Percentiles rank a stretch among this genome's conserved stretches.
Evolutionary conservation across 53 echinoderm and acorn worm genomes (phyloP).

Genomic region (Crossaster papposus): DNA sequence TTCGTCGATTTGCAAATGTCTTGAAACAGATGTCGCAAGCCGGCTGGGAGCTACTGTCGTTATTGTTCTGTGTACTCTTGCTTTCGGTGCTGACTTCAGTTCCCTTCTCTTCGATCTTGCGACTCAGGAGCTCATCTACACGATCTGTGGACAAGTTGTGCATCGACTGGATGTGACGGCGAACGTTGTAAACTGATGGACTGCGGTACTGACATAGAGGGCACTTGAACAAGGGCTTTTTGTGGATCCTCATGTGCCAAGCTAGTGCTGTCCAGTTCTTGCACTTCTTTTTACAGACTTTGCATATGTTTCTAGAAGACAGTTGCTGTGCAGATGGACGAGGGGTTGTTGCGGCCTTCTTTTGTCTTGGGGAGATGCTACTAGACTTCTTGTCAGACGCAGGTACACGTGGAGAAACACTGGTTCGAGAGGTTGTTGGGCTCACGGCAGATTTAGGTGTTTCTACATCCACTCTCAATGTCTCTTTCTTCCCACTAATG

Average conservation of each 20-base stretch:
- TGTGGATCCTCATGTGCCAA: conserved; percentile 97
- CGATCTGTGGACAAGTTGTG: conserved; percentile 77
- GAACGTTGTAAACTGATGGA: conserved; percentile 77
- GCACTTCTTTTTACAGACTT: conserved; percentile 89
- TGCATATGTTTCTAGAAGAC: conserved; percentile 72
- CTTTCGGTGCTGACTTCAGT: conserved; percentile 35
- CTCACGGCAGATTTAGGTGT: conserved; percentile 44
- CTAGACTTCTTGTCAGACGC: conserved; percentile 47
- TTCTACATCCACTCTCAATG: conserved; percentile 46
- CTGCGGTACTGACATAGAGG: conserved; percentile 76
- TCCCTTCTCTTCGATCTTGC: conserved; percentile 65
- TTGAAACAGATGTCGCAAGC: conserved; percentile 88
- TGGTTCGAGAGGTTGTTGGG: conserved; percentile 2
- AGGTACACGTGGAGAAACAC: conserved; percentile 28
- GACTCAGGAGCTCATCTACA: conserved; percentile 71
- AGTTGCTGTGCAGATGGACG: conserved; percentile 12
- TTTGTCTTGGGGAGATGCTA: conserved; percentile 39
- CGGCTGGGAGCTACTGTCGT: conserved; percentile 65
- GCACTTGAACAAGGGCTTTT: conserved; percentile 85
- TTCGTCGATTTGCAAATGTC: conserved; percentile 87
- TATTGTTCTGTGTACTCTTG: conserved; percentile 61
- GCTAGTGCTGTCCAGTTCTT: conserved; percentile 94
- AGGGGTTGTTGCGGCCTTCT: conserved; percentile 41
- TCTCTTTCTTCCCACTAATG: conserved; percentile 28
- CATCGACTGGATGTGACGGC: conserved; percentile 77